A percentile compares a stretch with the other conserved stretches of the same genome.
Conservation (phyloP, 2,113 vertebrate genomes). For the Lagenorhynchus albirostris region DNA sequence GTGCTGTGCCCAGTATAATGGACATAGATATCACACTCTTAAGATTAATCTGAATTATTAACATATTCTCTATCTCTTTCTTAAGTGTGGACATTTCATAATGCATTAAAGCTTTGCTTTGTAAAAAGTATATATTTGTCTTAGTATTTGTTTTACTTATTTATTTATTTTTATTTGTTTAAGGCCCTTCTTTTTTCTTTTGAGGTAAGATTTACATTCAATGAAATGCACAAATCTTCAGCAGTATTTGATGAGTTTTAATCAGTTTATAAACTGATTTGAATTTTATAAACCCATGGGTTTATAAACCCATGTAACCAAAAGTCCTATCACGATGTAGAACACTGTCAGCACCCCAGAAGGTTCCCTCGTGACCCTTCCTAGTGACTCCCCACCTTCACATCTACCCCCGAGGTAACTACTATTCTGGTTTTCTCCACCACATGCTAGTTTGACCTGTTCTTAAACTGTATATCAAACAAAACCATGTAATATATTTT, state of each 20-base stretch:
- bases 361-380: not conserved
- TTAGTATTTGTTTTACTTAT: not conserved
- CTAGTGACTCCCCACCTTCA: too few relatives aligned
- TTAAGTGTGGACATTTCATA: not conserved
- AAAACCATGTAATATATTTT: fast-evolving
- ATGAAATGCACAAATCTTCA: not conserved
- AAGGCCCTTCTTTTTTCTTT: not conserved
- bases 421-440: fast-evolving
- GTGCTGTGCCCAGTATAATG: not conserved
- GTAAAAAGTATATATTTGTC: not conserved
- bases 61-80: not conserved
- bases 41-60: not conserved
- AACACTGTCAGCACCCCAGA: not conserved
- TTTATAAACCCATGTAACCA: fast-evolving
- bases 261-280: fast-evolving
- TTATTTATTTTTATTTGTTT: not conserved
- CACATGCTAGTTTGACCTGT: fast-evolving
- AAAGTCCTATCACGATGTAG: fast-evolving
- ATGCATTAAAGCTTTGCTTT: not conserved
- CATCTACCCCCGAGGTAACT: fast-evolving
- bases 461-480: not conserved
- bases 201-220: not conserved
- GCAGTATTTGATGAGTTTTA: not conserved
- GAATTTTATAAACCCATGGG: too few relatives aligned
- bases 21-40: not conserved